These are phyloP conservation scores for Brassicogethes aeneus DNA, from an alignment of 2,888 invertebrate genomes.

Conservation along the genomic window DNA sequence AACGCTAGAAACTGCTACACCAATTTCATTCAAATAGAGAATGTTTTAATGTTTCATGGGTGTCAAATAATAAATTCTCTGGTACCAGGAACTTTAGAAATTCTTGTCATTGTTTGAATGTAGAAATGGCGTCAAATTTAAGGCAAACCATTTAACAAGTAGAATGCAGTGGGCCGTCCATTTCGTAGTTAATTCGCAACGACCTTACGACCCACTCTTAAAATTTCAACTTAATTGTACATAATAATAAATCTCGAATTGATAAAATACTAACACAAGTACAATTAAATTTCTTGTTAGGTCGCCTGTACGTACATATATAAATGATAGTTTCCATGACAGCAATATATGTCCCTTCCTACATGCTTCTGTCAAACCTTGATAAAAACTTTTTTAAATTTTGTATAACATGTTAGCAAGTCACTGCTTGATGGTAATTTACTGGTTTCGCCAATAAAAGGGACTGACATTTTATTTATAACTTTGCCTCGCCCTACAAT, in stretches of 20 bases:
- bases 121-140: too few relatives aligned
- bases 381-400: slow-evolving; percentile 10
- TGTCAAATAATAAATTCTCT: too few relatives aligned
- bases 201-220: slow-evolving; percentile 27
- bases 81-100: too few relatives aligned
- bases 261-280: slow-evolving; percentile 30
- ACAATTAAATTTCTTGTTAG: slow-evolving; percentile 30
- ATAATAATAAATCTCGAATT: slow-evolving; percentile 29
- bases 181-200: slow-evolving; percentile 23
- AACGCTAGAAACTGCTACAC: too few relatives aligned
- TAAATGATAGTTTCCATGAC: slow-evolving; percentile 26
- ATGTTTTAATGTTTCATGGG: too few relatives aligned
- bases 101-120: too few relatives aligned
- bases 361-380: slow-evolving; percentile 20
- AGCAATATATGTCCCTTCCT: slow-evolving; percentile 29
- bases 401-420: neutral
- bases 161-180: slow-evolving; percentile 5
- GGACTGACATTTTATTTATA: too few relatives aligned
- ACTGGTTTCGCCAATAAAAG: too few relatives aligned
- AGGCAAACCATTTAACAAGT: neutral
- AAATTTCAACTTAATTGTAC: slow-evolving; percentile 25
- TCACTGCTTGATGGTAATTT: neutral
- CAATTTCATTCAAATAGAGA: too few relatives aligned
- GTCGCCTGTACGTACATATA: slow-evolving; percentile 25
- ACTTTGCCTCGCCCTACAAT: too few relatives aligned